Percentiles rank a stretch among this genome's conserved stretches.
Evolutionary conservation across 2,113 vertebrate species (phyloP).

Genomic region (Scomber scombrus): DNA sequence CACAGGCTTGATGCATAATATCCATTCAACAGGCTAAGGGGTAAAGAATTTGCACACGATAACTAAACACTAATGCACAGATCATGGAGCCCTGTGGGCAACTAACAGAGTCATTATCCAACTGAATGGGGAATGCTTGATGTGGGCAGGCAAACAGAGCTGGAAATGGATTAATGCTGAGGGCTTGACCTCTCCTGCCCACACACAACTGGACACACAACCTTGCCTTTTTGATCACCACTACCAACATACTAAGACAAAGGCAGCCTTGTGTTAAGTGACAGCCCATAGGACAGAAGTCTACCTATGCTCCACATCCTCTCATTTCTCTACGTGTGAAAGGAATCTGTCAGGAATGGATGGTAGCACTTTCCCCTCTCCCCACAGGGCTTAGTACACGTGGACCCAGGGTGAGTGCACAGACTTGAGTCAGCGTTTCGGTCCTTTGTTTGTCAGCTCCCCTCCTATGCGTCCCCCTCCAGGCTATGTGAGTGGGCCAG

Average conservation of each 20-base stretch:
- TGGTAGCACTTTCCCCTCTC: constrained; percentile 44
- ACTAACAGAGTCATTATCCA: constrained; percentile 52
- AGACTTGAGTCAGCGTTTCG: constrained; percentile 80
- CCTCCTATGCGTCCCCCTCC: constrained; percentile 39
- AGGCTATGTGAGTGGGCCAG: constrained; percentile 74
- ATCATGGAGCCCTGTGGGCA: constrained; percentile 55
- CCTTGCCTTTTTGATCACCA: constrained; percentile 47
- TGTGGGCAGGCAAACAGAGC: constrained; percentile 58
- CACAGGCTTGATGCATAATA: constrained; percentile 54
- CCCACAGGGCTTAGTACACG: constrained; percentile 57
- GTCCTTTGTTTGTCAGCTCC: constrained; percentile 73
- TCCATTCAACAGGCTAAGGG: constrained; percentile 59
- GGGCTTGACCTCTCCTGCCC: constrained; percentile 50
- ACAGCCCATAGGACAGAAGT: constrained; percentile 46
- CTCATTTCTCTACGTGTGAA: constrained; percentile 60
- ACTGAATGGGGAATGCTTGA: constrained; percentile 43
- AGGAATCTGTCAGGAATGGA: constrained; percentile 61
- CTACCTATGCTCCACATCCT: constrained; percentile 44
- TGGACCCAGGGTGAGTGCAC: constrained; percentile 65
- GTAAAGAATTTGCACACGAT: constrained; percentile 40
- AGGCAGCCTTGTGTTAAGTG: constrained; percentile 56
- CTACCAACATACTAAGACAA: constrained; percentile 47
- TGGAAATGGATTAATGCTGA: constrained; percentile 56
- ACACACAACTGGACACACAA: constrained; percentile 47
- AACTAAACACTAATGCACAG: constrained; percentile 57